Evolutionary conservation across 2,888 invertebrate genomes (phyloP).

Genomic region (Hirtodrosophila trivittata): DNA sequence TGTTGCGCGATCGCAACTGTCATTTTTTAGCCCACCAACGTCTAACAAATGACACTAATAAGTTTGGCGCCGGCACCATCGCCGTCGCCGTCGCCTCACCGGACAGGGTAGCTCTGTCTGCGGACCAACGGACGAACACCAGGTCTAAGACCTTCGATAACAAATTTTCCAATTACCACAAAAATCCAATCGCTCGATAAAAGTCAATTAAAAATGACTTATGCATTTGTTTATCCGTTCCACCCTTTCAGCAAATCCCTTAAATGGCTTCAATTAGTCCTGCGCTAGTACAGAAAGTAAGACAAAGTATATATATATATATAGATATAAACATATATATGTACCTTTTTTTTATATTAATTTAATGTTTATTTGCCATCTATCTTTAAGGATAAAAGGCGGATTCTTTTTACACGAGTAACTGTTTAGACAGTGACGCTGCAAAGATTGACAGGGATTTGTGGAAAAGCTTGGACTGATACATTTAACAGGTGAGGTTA

Average conservation of each 20-base stretch:
- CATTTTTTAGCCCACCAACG: slow-evolving; percentile 41
- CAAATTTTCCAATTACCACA: slow-evolving; percentile 70
- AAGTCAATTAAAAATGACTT: slow-evolving; percentile 75
- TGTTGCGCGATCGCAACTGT: slow-evolving; percentile 45
- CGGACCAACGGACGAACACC: neutral
- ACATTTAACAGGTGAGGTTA: too few relatives aligned
- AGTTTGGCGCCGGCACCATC: slow-evolving; percentile 36
- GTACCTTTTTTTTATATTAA: too few relatives aligned
- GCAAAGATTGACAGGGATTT: too few relatives aligned
- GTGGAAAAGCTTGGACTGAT: too few relatives aligned
- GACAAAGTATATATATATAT: too few relatives aligned
- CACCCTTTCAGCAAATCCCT: slow-evolving; percentile 3
- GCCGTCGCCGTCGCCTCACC: neutral
- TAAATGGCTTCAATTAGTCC: too few relatives aligned
- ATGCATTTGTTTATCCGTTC: slow-evolving; percentile 64
- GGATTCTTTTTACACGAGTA: too few relatives aligned
- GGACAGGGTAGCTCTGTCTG: too few relatives aligned
- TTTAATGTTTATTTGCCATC: too few relatives aligned
- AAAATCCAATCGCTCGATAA: slow-evolving; percentile 65
- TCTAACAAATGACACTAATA: slow-evolving; percentile 70
- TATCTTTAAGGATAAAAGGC: too few relatives aligned
- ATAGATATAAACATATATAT: too few relatives aligned
- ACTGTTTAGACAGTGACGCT: too few relatives aligned
- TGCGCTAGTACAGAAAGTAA: neutral
- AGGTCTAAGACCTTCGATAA: slow-evolving; percentile 35